Evolutionary conservation across 2,888 invertebrate genomes (phyloP), one percentile per base, ranked within the genome.

Genomic region (Chrysomela aeneicollis): DNA sequence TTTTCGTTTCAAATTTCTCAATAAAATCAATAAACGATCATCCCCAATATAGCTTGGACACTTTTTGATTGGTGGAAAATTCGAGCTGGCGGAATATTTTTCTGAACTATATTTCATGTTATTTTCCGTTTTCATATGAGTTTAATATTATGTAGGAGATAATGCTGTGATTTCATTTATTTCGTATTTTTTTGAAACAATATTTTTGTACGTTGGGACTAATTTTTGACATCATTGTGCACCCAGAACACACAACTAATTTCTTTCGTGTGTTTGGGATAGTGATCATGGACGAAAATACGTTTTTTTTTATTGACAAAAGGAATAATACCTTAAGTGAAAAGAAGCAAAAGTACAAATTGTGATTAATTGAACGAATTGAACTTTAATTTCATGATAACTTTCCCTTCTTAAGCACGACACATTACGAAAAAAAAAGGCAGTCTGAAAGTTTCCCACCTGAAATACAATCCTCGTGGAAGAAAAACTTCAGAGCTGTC

Each of bases 141-240:
- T 42, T 42, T 47, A 52, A 64, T 61, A 68, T 64, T 69, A 69
- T 64, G 66, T 70, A 70, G 70, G 69, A 68, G 69, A 74, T 72
- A 73, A 77, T 76, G 77, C 79, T 79, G 79, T 79, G 79, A 79
- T 79, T 77, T 78, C 76, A 76, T 75, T 76, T 76, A 77, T 78
- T 79, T 73, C 77, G 78, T 79, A 78, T 79, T 79, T 79, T 77
- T 79, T 78, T 78, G 76, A 77, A 78, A 77, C 74, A 76, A 71
- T 70, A 67, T 70, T 68, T 70, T 71, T 73, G 61, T 70, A 67
- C 61, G 68, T 72, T 72, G 55, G 66, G 66, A 68, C 67, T 68
- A 68, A 42, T 66, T 67, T 64, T 69, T 69, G 35, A 63, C 22
- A 26, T 54, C 60, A 60, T 26, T 64, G 46, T 53, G 15, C 42